Percentiles rank a stretch among this genome's conserved stretches.
These are phyloP conservation scores for Orchesella cincta DNA, from an alignment of 1,140 invertebrate genomes.

Conservation along the genomic window DNA sequence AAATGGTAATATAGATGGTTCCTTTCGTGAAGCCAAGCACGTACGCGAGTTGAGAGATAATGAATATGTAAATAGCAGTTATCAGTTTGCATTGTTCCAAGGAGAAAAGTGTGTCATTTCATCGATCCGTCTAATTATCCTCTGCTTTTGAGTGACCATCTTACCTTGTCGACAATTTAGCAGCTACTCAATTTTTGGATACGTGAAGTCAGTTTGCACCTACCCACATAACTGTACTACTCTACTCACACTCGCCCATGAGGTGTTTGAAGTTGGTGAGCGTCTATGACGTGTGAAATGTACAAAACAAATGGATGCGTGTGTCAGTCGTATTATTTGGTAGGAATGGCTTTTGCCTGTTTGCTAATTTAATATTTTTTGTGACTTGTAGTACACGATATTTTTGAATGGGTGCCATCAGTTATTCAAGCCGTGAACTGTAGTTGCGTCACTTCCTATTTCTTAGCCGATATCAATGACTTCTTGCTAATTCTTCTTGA, in stretches of 20 bases:
- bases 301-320: background rate
- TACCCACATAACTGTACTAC: background rate
- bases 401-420: background rate
- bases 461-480: no score
- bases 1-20: no score
- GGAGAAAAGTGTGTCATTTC: conserved; percentile 22
- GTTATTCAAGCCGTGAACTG: background rate
- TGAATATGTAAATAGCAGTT: conserved; percentile 13
- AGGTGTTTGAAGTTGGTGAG: background rate
- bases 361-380: background rate
- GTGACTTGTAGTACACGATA: background rate
- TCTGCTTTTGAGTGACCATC: background rate
- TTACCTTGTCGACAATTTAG: conserved; percentile 7
- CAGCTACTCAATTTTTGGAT: background rate
- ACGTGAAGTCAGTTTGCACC: no score
- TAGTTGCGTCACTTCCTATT: conserved; percentile 22
- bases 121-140: conserved; percentile 13
- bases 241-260: background rate
- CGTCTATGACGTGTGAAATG: background rate
- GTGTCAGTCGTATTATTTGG: background rate
- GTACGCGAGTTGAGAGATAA: background rate
- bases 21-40: no score
- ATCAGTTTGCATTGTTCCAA: background rate
- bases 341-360: background rate
- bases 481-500: no score